Evolutionary conservation across 1,140 invertebrate genomes (phyloP), one percentile per base, ranked within the genome.

Genomic region (Rhopalosiphum padi): DNA sequence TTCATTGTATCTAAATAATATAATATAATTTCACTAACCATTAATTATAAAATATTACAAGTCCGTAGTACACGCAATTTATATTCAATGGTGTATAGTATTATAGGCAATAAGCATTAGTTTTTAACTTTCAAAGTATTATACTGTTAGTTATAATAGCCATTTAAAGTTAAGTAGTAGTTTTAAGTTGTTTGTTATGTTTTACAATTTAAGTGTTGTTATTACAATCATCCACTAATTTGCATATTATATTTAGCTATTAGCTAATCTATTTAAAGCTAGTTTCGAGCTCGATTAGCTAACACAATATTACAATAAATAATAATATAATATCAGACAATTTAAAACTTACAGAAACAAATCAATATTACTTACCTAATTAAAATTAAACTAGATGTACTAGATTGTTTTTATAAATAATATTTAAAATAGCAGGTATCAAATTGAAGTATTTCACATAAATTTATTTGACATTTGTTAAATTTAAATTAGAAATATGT

Each of bases 1-100:
- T 41, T 83, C 82, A 83, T 83, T 83, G 22, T 83, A 83, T 22
- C 21, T 83, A 83, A 83, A 83, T 83, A 83, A 83, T 83, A 82
- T 22, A 82, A 35, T 82, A 35, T 82, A 68, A 68, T 37, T 82
- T 82, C 77, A 82, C n/a, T 37, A 68, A 37, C 6, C n/a, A 82
- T 82, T 37, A 82, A 82, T n/a, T 82, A 37, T 37, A 41, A 83
- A 83, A 41, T n/a, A 77, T 18, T 77, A 77, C 15, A 77, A 15
- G 60, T n/a, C 5, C n/a, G 30, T 6, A n/a, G 15, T 77, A n/a
- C 15, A 77, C 60, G 15, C 60, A n/a, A 77, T 77, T n/a, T n/a
- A 11, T 77, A 68, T 77, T 77, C 30, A 77, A 77, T 77, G n/a
- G 30, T 77, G 15, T 5, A 68, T 68, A n/a, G 60, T 41, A 41